Evolutionary conservation across 2,888 invertebrate genomes (phyloP).

Genomic region (Mesochorus sp.): DNA sequence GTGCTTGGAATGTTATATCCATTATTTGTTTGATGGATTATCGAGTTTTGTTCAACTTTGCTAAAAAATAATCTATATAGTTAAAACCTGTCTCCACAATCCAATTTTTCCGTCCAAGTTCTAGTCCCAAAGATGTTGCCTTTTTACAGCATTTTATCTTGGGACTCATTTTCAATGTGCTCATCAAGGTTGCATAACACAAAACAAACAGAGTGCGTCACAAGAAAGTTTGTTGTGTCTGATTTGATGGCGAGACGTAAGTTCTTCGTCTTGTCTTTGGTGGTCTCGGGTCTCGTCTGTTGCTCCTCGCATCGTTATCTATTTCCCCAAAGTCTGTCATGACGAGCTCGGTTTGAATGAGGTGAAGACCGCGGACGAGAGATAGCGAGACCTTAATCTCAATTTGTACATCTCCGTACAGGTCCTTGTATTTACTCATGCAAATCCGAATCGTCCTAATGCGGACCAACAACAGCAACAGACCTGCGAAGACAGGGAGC

Average conservation of each 20-base stretch:
- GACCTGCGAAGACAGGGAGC: constrained; percentile 32
- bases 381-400: constrained; percentile 68
- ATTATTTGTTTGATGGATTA: constrained; percentile 18
- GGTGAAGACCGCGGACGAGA: constrained; percentile 47
- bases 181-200: too few species aligned
- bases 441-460: constrained; percentile 70
- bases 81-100: too few species aligned
- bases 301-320: constrained; percentile 34
- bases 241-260: constrained; percentile 16
- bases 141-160: too few species aligned
- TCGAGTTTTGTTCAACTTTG: constrained; percentile 4
- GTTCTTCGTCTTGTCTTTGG: constrained; percentile 29
- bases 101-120: too few species aligned
- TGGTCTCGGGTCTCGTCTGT: constrained; percentile 24
- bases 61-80: not conserved
- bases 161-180: not conserved
- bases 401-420: constrained; percentile 69
- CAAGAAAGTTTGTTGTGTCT: constrained; percentile 15
- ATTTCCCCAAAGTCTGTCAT: constrained; percentile 20
- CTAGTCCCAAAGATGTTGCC: too few species aligned
- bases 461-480: constrained; percentile 60
- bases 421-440: constrained; percentile 71
- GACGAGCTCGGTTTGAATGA: constrained; percentile 54
- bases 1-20: not conserved
- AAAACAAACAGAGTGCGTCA: too few species aligned